Evolutionary conservation across 1,140 invertebrate genomes (phyloP).

Genomic region (Nymphalis io): DNA sequence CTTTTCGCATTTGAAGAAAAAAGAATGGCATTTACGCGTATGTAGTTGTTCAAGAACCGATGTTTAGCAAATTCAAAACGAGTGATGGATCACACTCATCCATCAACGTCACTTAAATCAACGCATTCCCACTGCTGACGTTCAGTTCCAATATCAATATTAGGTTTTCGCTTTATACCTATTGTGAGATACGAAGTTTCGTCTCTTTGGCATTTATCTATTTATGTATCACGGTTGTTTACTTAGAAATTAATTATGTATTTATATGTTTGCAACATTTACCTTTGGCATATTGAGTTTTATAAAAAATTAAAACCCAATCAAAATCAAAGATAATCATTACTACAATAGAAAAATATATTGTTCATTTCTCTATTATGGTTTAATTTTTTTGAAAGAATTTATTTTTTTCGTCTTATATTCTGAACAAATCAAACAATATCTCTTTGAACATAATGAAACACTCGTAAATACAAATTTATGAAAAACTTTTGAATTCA

Average conservation of each 20-base stretch:
- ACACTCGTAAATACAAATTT: not conserved
- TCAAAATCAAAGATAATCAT: too few relatives aligned
- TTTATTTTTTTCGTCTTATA: not conserved
- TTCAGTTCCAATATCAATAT: constrained; percentile 14
- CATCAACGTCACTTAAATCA: constrained; percentile 43
- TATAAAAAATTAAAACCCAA: too few relatives aligned
- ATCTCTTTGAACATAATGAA: not conserved
- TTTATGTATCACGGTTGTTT: too few relatives aligned
- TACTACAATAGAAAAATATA: too few relatives aligned
- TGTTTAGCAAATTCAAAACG: constrained; percentile 29
- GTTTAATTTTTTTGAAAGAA: not conserved
- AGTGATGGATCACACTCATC: constrained; percentile 46
- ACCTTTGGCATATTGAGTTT: too few relatives aligned
- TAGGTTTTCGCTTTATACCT: constrained; percentile 3
- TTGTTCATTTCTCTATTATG: too few relatives aligned
- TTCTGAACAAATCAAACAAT: not conserved
- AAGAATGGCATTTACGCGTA: not conserved
- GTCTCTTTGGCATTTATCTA: too few relatives aligned
- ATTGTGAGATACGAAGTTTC: too few relatives aligned
- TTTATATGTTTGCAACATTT: too few relatives aligned
- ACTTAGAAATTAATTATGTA: too few relatives aligned
- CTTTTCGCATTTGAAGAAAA: not conserved
- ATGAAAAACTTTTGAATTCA: not conserved
- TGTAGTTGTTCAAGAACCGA: not conserved
- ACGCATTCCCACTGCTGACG: constrained; percentile 29